Conservation (phyloP, 2,113 vertebrate species). For the Calonectris borealis region DNA sequence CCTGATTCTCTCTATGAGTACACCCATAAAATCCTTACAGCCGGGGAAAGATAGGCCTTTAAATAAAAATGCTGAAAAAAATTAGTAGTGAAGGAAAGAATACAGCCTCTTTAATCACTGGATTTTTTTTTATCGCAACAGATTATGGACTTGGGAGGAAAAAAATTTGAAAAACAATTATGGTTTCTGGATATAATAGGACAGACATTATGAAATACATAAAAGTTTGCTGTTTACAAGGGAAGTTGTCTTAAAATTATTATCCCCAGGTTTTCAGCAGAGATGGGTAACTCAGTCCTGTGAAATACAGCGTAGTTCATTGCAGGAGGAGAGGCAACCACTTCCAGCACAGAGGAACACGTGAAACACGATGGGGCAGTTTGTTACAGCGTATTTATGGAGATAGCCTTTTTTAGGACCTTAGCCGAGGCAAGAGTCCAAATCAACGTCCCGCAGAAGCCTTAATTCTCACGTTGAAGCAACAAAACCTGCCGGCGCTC, state of each 20-base stretch:
- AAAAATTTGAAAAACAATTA: not conserved
- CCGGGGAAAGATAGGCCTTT: not conserved
- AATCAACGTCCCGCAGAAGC: not conserved
- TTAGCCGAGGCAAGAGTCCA: not conserved
- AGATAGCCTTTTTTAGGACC: not conserved
- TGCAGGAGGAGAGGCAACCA: not conserved
- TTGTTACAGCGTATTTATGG: not conserved
- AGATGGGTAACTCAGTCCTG: not conserved
- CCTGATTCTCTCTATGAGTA: not conserved
- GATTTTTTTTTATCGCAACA: not conserved
- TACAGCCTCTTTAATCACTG: not conserved
- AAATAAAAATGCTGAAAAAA: constrained; percentile 39
- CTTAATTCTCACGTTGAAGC: not conserved
- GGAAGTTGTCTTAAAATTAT: not conserved
- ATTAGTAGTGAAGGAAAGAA: not conserved
- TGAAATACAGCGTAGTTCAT: not conserved
- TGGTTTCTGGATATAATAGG: not conserved
- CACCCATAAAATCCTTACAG: constrained; percentile 19
- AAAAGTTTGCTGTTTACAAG: not conserved
- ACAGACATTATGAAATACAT: not conserved
- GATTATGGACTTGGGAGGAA: not conserved
- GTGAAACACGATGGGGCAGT: not conserved
- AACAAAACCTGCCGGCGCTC: not conserved
- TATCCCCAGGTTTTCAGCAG: not conserved
- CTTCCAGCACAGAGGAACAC: not conserved